Evolutionary conservation across 1,140 invertebrate species (phyloP).

Genomic region (Drosophila nikananu): DNA sequence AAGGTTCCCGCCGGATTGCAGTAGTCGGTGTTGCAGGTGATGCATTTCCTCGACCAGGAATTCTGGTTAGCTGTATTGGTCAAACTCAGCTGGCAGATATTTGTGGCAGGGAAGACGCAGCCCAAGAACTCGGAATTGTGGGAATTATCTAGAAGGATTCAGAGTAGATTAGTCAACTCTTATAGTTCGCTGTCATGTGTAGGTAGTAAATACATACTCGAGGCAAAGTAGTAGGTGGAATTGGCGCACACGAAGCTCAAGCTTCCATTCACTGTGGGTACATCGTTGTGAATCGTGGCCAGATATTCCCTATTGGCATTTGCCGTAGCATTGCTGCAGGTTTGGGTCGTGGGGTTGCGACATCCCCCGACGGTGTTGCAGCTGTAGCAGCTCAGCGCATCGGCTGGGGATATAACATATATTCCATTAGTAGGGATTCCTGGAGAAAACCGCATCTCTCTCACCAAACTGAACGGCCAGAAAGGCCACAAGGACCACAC

Average conservation of each 20-base stretch:
- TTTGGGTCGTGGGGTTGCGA: slow-evolving; percentile 26
- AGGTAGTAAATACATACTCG: slow-evolving; percentile 19
- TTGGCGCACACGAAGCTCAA: slow-evolving; percentile 40
- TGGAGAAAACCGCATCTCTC: background rate
- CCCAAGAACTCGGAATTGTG: slow-evolving; percentile 27
- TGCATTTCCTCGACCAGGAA: slow-evolving; percentile 7
- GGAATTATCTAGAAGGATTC: slow-evolving; percentile 6
- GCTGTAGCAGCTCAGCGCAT: slow-evolving; percentile 50
- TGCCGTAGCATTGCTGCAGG: slow-evolving; percentile 46
- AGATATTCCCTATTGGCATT: slow-evolving; percentile 37
- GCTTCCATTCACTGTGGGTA: slow-evolving; percentile 9
- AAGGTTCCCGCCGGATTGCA: slow-evolving; percentile 62
- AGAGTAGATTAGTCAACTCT: background rate
- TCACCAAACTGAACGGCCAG: slow-evolving; percentile 55
- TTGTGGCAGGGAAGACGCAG: slow-evolving; percentile 36
- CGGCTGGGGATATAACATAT: slow-evolving; percentile 17
- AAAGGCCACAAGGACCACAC: slow-evolving; percentile 49
- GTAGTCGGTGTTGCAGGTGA: slow-evolving; percentile 15
- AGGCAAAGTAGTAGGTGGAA: slow-evolving; percentile 13
- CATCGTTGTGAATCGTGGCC: slow-evolving; percentile 26
- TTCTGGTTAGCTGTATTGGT: background rate
- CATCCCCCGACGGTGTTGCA: slow-evolving; percentile 30
- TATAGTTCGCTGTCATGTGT: background rate
- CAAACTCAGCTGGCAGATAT: slow-evolving; percentile 29
- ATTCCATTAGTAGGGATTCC: slow-evolving; percentile 10